These are phyloP conservation scores for Drosophila grimshawi DNA, from an alignment of 1,140 invertebrate species.

Conservation along the genomic window DNA sequence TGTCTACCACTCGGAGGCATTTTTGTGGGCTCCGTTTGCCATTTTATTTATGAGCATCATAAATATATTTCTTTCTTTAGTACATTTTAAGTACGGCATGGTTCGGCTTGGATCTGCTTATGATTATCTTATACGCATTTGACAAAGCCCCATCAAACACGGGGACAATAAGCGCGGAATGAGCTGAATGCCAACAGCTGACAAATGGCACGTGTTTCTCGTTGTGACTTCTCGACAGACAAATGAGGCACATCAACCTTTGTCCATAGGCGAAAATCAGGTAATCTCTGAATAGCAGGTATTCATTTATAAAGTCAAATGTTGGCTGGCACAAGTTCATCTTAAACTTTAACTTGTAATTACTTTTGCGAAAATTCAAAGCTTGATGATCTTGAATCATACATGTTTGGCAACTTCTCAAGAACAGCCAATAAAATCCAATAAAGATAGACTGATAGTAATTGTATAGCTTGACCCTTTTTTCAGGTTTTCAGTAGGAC, in stretches of 20 bases:
- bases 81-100: conserved; percentile 46
- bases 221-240: conserved; percentile 31
- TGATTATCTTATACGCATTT: conserved; percentile 63
- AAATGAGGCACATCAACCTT: conserved; percentile 32
- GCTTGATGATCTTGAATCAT: background rate
- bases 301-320: background rate
- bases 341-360: background rate
- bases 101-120: conserved; percentile 21
- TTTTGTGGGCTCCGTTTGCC: conserved; percentile 44
- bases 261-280: background rate
- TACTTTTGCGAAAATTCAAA: background rate
- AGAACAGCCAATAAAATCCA: background rate
- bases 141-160: conserved; percentile 43
- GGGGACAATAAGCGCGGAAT: conserved; percentile 24
- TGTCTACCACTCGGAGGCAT: conserved; percentile 47
- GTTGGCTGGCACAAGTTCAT: background rate
- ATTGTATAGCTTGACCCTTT: background rate
- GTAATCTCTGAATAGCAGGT: background rate
- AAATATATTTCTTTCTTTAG: conserved; percentile 64
- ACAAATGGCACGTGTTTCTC: conserved; percentile 66
- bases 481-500: background rate
- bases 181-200: conserved; percentile 20
- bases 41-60: conserved; percentile 75
- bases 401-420: background rate
- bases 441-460: too few species aligned